Evolutionary conservation across 2,113 vertebrate species (phyloP).

Genomic region (Varanus komodoensis): DNA sequence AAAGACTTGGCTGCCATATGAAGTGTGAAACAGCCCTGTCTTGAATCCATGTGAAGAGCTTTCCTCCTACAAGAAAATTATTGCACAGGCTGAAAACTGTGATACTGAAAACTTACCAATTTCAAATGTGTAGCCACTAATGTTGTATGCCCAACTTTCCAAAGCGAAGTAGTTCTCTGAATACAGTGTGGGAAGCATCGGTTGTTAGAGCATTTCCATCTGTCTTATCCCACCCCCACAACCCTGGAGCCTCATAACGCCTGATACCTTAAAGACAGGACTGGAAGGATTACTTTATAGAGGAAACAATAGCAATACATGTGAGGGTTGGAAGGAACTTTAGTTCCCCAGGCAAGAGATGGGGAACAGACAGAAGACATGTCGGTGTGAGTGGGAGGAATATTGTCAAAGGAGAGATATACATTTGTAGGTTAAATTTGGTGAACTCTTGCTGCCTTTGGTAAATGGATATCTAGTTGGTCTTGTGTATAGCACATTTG

Average conservation of each 20-base stretch:
- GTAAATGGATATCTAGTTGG: not conserved
- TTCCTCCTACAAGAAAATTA: not conserved
- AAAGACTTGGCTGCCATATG: not conserved
- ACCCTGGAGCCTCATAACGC: not conserved
- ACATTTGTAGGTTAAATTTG: not conserved
- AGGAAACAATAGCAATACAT: not conserved
- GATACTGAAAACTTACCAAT: not conserved
- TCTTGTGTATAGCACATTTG: not conserved
- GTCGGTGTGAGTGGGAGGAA: not conserved
- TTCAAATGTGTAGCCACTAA: not conserved
- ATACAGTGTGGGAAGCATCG: not conserved
- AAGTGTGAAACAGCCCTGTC: not conserved
- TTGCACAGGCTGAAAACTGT: not conserved
- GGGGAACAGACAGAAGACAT: not conserved
- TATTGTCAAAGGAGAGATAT: not conserved
- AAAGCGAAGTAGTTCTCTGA: not conserved
- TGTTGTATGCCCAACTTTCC: not conserved
- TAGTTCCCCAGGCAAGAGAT: too few relatives aligned
- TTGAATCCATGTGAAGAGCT: not conserved
- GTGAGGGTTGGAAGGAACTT: not conserved
- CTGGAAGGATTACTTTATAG: not conserved
- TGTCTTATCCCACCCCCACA: not conserved
- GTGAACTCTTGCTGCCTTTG: not conserved
- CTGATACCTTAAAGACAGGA: not conserved
- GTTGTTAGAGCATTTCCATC: not conserved